phyloP scores from a whole-genome alignment of 2,888 invertebrate genomes.

The Odontocerum albicorne region DNA sequence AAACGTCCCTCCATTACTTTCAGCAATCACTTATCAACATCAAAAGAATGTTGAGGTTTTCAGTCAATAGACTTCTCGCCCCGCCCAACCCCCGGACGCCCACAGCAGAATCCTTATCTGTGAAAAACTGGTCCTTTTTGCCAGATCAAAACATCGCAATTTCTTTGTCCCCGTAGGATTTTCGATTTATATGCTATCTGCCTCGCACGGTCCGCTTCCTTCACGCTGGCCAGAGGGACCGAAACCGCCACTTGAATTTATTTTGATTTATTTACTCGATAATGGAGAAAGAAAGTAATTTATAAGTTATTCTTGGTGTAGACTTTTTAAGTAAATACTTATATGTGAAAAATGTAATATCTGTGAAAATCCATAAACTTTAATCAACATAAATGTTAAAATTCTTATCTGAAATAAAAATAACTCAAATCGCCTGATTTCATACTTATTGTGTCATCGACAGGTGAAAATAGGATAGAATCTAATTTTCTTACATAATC shows the following conservation, averaged over 20 bases:
- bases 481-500: too few relatives aligned
- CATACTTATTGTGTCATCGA: too few relatives aligned
- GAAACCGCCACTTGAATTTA: constrained; percentile 19
- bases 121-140: constrained; percentile 22
- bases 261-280: constrained; percentile 25
- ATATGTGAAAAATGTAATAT: too few relatives aligned
- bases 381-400: too few relatives aligned
- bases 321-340: too few relatives aligned
- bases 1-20: constrained; percentile 26
- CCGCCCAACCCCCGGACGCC: constrained; percentile 3
- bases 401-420: too few relatives aligned
- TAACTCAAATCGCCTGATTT: too few relatives aligned
- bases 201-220: constrained; percentile 20
- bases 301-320: too few relatives aligned
- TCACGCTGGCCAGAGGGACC: constrained; percentile 5
- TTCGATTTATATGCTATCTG: constrained; percentile 36
- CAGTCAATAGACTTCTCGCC: constrained; percentile 33
- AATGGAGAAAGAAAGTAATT: constrained; percentile 26
- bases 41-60: constrained; percentile 35
- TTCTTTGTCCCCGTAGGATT: constrained; percentile 31
- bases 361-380: too few relatives aligned
- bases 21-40: constrained; percentile 34
- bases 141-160: constrained; percentile 29
- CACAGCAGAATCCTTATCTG: constrained; percentile 1
- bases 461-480: too few relatives aligned